These are phyloP conservation scores for Cataglyphis hispanica DNA, from an alignment of 1,140 invertebrate genomes.

Conservation along the genomic window DNA sequence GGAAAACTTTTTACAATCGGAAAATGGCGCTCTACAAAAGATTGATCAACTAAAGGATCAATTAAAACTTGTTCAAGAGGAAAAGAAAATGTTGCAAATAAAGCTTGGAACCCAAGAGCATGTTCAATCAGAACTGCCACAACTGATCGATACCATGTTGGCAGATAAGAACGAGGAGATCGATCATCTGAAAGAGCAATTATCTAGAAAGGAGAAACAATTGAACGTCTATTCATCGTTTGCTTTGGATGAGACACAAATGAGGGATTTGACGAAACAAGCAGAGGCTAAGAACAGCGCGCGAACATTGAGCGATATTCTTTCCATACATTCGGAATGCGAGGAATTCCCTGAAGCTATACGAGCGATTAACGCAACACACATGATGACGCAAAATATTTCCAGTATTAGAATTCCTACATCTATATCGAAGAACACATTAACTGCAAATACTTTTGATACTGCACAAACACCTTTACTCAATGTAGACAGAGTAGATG, in stretches of 20 bases:
- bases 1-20: constrained; percentile 82
- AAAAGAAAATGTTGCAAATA: constrained; percentile 86
- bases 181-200: constrained; percentile 87
- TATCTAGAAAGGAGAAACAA: constrained; percentile 86
- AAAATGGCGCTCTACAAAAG: constrained; percentile 87
- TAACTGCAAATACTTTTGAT: constrained; percentile 49
- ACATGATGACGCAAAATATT: constrained; percentile 71
- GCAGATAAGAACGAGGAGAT: constrained; percentile 91
- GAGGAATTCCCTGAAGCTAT: constrained; percentile 86
- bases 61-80: constrained; percentile 86
- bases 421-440: constrained; percentile 44
- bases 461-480: constrained; percentile 45
- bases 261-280: constrained; percentile 83
- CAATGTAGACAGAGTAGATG: constrained; percentile 64
- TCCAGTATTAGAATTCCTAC: constrained; percentile 75
- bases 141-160: constrained; percentile 89
- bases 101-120: constrained; percentile 80
- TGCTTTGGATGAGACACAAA: constrained; percentile 87
- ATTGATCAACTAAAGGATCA: constrained; percentile 84
- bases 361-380: constrained; percentile 71
- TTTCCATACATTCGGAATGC: constrained; percentile 90
- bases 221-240: constrained; percentile 85
- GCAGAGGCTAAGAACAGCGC: constrained; percentile 87
- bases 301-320: constrained; percentile 90
- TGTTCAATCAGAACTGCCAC: constrained; percentile 84